Percentiles rank a stretch among this genome's conserved stretches.
Conservation (phyloP, 2,113 vertebrate species). For the Cottus gobio region DNA sequence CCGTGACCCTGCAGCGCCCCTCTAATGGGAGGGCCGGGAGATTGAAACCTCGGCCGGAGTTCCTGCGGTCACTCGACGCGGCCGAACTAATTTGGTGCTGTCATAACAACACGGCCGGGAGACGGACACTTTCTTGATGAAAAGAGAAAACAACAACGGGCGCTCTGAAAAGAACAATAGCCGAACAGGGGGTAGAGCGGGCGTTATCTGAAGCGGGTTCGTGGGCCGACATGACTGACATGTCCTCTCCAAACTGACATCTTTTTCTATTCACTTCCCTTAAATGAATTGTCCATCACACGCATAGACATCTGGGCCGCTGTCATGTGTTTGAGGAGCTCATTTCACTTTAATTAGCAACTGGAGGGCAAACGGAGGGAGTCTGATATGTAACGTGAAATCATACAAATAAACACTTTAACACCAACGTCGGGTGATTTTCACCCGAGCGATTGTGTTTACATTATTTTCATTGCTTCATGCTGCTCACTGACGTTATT, state of each 20-base stretch:
- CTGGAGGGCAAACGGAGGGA: constrained; percentile 2
- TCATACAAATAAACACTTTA: too few species aligned
- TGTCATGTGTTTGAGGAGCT: constrained; percentile 22
- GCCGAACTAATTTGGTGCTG: constrained; percentile 71
- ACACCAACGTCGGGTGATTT: too few species aligned
- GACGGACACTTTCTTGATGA: constrained; percentile 42
- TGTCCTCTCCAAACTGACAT: constrained; percentile 39
- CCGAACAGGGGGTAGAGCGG: not conserved
- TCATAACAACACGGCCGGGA: constrained; percentile 64
- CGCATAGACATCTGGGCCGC: not conserved
- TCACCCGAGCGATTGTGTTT: too few species aligned
- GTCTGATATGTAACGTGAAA: not conserved
- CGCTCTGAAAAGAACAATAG: constrained; percentile 3
- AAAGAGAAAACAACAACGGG: not conserved
- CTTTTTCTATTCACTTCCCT: constrained; percentile 23
- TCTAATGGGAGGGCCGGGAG: constrained; percentile 69
- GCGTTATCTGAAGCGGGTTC: constrained; percentile 14
- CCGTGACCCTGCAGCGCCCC: constrained; percentile 64
- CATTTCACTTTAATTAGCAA: constrained; percentile 31
- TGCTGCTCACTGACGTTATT: too few species aligned
- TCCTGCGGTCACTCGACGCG: constrained; percentile 57
- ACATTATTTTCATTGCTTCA: too few species aligned
- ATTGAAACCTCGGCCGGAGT: constrained; percentile 70
- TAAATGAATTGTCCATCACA: constrained; percentile 54
- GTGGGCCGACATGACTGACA: constrained; percentile 26